Percentiles rank a stretch among this genome's conserved stretches.
These are phyloP conservation scores for Meiosimyza platycephala DNA, from an alignment of 2,888 invertebrate species.

Conservation along the genomic window DNA sequence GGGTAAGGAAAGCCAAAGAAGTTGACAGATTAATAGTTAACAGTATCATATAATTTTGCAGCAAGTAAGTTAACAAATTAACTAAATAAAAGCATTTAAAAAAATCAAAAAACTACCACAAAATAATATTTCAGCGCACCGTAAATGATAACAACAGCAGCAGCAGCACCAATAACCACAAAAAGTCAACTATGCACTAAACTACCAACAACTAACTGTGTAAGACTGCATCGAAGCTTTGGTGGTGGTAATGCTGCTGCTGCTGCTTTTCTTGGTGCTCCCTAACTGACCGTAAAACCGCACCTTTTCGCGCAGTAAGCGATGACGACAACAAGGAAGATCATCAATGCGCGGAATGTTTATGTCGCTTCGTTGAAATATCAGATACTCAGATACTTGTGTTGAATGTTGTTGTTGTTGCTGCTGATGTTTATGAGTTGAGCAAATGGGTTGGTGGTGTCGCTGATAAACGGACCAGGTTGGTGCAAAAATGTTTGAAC, in stretches of 20 bases:
- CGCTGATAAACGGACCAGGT: slow-evolving; percentile 1
- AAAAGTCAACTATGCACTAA: not conserved
- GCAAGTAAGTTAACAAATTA: too few relatives aligned
- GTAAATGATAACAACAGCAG: not conserved
- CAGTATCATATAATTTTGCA: too few relatives aligned
- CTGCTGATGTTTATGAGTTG: slow-evolving; percentile 16
- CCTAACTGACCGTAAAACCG: slow-evolving; percentile 15
- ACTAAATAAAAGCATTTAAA: too few relatives aligned
- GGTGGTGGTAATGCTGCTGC: not conserved
- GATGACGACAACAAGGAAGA: slow-evolving; percentile 8
- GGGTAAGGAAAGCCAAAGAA: too few relatives aligned
- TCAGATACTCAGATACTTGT: slow-evolving; percentile 58
- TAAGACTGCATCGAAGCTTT: not conserved
- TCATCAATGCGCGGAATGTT: slow-evolving; percentile 48
- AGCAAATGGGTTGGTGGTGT: too few relatives aligned
- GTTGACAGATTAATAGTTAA: too few relatives aligned
- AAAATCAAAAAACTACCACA: too few relatives aligned
- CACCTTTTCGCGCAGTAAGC: slow-evolving; percentile 11
- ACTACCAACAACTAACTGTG: not conserved
- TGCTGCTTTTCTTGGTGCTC: not conserved
- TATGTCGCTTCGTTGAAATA: slow-evolving; percentile 64
- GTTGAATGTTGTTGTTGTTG: slow-evolving; percentile 42
- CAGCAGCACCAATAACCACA: not conserved
- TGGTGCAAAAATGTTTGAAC: not conserved
- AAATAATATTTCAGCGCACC: too few relatives aligned